phyloP scores from a whole-genome alignment of 2,113 vertebrate genomes.

The Forbesichthys papilliferus region DNA sequence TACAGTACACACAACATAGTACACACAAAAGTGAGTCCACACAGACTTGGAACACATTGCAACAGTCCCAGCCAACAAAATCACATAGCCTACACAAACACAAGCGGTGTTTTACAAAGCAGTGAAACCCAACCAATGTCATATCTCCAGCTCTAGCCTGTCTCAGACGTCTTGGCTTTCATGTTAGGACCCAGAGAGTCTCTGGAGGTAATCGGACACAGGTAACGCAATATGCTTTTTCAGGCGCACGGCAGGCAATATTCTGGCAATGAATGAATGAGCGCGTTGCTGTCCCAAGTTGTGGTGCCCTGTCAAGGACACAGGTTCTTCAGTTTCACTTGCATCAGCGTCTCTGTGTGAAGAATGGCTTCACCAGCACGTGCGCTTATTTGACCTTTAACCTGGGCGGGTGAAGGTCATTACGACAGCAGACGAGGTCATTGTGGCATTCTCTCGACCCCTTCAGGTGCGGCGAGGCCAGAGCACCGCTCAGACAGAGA shows the following conservation, averaged over 20 bases:
- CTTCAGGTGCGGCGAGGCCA: slow-evolving; percentile 84
- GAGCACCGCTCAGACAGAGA: slow-evolving; percentile 92
- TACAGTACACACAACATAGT: background rate
- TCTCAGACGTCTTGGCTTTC: background rate
- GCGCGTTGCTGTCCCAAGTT: slow-evolving; percentile 24
- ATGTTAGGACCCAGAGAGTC: background rate
- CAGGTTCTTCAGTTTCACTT: slow-evolving; percentile 47
- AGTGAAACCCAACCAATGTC: slow-evolving; percentile 3
- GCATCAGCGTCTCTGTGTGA: slow-evolving; percentile 38
- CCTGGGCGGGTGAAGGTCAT: slow-evolving; percentile 44
- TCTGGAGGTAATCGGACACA: background rate
- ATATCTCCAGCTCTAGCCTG: background rate
- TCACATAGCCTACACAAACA: slow-evolving; percentile 14
- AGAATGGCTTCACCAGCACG: slow-evolving; percentile 22
- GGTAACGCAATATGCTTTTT: background rate
- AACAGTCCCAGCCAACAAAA: background rate
- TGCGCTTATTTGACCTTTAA: slow-evolving; percentile 18
- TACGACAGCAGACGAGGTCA: background rate
- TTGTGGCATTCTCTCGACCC: slow-evolving; percentile 17
- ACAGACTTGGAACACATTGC: background rate
- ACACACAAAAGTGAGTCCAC: too few species aligned
- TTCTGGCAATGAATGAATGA: slow-evolving; percentile 27
- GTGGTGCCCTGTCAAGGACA: slow-evolving; percentile 45
- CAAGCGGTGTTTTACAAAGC: slow-evolving; percentile 31
- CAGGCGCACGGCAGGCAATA: slow-evolving; percentile 11